Percentiles rank a stretch among this genome's conserved stretches.
phyloP scores from a whole-genome alignment of 1,140 invertebrate genomes.

The Portunus trituberculatus region DNA sequence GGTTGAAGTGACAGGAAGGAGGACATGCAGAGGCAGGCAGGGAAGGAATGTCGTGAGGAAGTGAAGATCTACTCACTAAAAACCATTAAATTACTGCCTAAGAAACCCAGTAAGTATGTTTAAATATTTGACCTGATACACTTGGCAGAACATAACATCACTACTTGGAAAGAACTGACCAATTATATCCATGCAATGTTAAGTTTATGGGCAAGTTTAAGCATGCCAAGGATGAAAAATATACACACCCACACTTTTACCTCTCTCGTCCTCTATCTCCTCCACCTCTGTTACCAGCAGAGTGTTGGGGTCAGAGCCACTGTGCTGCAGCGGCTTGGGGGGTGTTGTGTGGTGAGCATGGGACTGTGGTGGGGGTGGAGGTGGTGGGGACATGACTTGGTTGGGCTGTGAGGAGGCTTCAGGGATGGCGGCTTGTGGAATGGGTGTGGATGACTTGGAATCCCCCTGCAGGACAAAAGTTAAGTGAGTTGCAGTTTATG shows the following conservation, averaged over 20 bases:
- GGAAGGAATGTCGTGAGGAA: too few relatives aligned
- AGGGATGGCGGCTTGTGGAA: constrained; percentile 24
- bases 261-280: constrained; percentile 66
- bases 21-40: too few relatives aligned
- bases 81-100: too few relatives aligned
- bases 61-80: too few relatives aligned
- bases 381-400: constrained; percentile 34
- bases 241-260: background rate
- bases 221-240: too few relatives aligned
- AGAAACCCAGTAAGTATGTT: too few relatives aligned
- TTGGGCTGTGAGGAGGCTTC: constrained; percentile 62
- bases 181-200: too few relatives aligned
- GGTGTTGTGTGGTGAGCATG: background rate
- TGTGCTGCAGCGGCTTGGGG: constrained; percentile 59
- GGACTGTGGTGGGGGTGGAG: constrained; percentile 27
- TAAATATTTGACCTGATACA: too few relatives aligned
- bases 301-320: constrained; percentile 69
- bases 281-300: constrained; percentile 64
- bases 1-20: too few relatives aligned
- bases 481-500: background rate
- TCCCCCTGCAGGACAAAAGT: background rate
- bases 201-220: too few relatives aligned
- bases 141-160: too few relatives aligned
- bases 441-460: constrained; percentile 64
- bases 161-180: too few relatives aligned